phyloP scores from a whole-genome alignment of 2,113 vertebrate species.

The Apodemus speciosus region DNA sequence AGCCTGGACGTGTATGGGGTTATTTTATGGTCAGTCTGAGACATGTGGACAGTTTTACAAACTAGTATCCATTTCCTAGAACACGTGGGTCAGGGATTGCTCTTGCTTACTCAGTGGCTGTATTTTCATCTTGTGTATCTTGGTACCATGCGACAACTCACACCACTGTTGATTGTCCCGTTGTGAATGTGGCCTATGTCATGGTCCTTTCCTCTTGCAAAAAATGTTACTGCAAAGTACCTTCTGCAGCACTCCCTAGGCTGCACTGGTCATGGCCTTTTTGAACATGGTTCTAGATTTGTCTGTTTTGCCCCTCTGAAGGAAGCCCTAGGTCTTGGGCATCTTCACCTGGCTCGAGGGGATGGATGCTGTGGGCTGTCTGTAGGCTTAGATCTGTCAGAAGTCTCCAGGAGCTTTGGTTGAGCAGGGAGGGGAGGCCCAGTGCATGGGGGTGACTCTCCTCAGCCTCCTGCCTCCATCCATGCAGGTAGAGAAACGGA shows the following conservation, averaged over 20 bases:
- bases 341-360: rapidly evolving
- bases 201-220: background rate
- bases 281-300: background rate
- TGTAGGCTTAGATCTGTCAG: background rate
- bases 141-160: background rate
- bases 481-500: constrained; percentile 93
- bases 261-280: rapidly evolving
- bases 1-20: rapidly evolving
- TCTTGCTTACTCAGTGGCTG: background rate
- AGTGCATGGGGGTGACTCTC: background rate
- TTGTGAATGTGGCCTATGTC: background rate
- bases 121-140: background rate
- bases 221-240: background rate
- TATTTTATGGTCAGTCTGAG: background rate
- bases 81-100: background rate
- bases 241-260: background rate
- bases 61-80: background rate
- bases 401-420: no score
- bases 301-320: background rate
- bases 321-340: background rate
- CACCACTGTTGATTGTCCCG: no score
- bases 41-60: background rate
- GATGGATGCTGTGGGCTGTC: background rate
- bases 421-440: background rate
- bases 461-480: background rate